Evolutionary conservation across 2,113 vertebrate species (phyloP), one percentile per base, ranked within the genome.

Genomic region (Tautogolabrus adspersus): DNA sequence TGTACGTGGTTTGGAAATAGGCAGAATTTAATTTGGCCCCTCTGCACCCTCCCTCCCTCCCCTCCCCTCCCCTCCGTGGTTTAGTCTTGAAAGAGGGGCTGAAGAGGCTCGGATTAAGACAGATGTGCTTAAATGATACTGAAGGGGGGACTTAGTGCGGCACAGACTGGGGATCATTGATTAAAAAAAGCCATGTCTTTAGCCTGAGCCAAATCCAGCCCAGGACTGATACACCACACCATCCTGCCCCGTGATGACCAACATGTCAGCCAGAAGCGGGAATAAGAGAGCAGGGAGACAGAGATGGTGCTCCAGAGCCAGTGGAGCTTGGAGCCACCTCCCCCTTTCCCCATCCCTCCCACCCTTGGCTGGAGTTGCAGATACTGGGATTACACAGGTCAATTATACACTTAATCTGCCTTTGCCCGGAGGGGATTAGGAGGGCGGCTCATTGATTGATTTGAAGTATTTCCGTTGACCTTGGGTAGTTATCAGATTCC

Each of bases 341-440:
- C 58, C 18, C 60, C 21, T 8, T 30, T 26, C 21, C 21, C 93
- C 92, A 47, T 42, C 30, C 79, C 83, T 79, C 82, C 87, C 93
- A 91, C 93, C 88, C 74, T 87, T 90, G 73, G 52, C 92, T 92
- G 92, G 89, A 92, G 93, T 93, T 94, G 92, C 92, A 95, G 95
- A 97, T 96, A 95, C 87, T 69, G 90, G 95, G 97, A 98, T 99
- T 99, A 98, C 96, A 94, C 92, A 94, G 95, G 96, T 98, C 97
- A 99, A 97, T 98, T 98, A 98, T 99, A 97, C 94, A 94, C 96
- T 97, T 99, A 98, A 99, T 99, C 98, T 98, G 96, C 94, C 95
- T 96, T 93, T 93, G 94, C 86, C 64, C 42, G 4, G 51, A 70
- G 93, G 85, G 94, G 95, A 98, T 98, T 97, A 96, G 91, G 89